phyloP scores from a whole-genome alignment of 2,113 vertebrate genomes.

The Chascanopsetta lugubris region DNA sequence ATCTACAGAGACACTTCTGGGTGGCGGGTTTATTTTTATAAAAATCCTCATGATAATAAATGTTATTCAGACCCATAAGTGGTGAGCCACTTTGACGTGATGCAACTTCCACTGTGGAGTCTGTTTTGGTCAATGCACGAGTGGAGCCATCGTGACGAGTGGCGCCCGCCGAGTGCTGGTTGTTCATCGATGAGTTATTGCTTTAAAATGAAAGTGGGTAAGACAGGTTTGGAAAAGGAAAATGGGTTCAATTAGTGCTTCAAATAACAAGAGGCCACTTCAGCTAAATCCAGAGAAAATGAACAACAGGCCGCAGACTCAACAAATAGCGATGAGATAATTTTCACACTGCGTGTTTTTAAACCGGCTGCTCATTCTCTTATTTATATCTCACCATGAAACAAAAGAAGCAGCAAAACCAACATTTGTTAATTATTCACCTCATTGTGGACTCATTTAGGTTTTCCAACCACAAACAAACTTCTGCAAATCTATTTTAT shows the following conservation, averaged over 20 bases:
- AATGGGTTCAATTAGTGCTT: conserved; percentile 82
- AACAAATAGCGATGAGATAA: conserved; percentile 70
- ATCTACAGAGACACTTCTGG: conserved; percentile 7
- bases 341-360: conserved; percentile 29
- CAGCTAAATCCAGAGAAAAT: conserved; percentile 73
- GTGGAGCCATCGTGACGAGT: conserved; percentile 78
- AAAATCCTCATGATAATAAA: conserved; percentile 47
- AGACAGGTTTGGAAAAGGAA: conserved; percentile 77
- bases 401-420: conserved; percentile 18
- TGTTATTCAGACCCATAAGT: conserved; percentile 51
- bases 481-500: background rate
- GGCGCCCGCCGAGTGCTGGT: conserved; percentile 69
- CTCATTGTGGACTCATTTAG: background rate
- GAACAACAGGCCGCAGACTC: conserved; percentile 74
- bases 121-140: conserved; percentile 79
- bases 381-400: conserved; percentile 6
- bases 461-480: background rate
- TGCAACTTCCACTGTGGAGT: conserved; percentile 63
- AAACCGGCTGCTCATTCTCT: conserved; percentile 16
- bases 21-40: conserved; percentile 1
- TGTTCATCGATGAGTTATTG: conserved; percentile 79
- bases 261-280: conserved; percentile 81
- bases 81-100: conserved; percentile 50
- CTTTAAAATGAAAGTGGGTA: conserved; percentile 79
- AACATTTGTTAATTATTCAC: conserved; percentile 18